These are phyloP conservation scores for Myxocyprinus asiaticus DNA, from an alignment of 2,113 vertebrate species.

Conservation along the genomic window DNA sequence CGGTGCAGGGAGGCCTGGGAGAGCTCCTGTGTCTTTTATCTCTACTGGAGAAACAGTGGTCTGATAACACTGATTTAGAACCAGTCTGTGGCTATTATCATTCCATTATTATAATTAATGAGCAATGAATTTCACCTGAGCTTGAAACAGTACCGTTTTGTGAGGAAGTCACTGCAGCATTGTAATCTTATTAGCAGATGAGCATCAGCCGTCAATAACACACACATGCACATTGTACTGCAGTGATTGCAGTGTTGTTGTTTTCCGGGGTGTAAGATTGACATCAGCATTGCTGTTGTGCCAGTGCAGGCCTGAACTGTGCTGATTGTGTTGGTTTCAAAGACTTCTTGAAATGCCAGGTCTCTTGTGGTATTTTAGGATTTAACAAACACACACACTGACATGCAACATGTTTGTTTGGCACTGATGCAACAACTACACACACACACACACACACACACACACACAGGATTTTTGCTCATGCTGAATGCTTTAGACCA, in stretches of 20 bases:
- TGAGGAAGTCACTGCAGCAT: conserved; percentile 30
- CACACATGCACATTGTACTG: neutral
- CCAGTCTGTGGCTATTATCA: neutral
- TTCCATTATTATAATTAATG: neutral
- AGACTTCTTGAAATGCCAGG: neutral
- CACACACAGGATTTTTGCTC: conserved; percentile 14
- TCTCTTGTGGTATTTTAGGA: conserved; percentile 7
- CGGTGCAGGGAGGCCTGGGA: neutral
- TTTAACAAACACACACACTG: conserved; percentile 24
- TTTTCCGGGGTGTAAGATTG: neutral
- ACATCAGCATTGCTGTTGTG: conserved; percentile 4
- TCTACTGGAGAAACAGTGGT: neutral
- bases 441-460: conserved; percentile 26
- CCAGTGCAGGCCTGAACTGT: neutral
- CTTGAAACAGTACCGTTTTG: neutral
- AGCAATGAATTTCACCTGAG: neutral
- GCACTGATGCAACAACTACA: conserved; percentile 20
- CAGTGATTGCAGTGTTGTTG: neutral
- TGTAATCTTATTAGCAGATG: conserved; percentile 45
- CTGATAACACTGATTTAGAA: neutral
- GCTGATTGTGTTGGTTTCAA: neutral
- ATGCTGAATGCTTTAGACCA: neutral
- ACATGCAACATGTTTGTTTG: conserved; percentile 33
- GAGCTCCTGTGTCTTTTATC: conserved; percentile 9
- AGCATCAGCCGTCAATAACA: conserved; percentile 21